Conservation (phyloP, 1,140 invertebrate species). For the Drosophila teissieri region DNA sequence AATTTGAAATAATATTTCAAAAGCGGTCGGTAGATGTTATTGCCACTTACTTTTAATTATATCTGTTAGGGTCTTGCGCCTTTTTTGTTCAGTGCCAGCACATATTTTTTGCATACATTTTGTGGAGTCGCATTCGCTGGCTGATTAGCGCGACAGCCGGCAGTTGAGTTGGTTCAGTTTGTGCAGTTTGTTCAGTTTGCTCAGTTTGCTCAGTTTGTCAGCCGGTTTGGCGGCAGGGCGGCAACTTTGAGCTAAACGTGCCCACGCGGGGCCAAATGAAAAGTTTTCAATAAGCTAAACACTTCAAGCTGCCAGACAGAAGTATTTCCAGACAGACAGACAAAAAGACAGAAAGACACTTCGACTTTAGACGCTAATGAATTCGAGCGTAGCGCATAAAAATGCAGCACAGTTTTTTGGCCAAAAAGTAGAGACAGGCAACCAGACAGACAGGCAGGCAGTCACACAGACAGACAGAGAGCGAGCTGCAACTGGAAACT, state of each 20-base stretch:
- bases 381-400: slow-evolving; percentile 73
- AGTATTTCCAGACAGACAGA: slow-evolving; percentile 20
- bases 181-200: slow-evolving; percentile 20
- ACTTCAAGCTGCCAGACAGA: slow-evolving; percentile 63
- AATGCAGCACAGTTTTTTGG: slow-evolving; percentile 46
- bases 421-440: slow-evolving; percentile 2
- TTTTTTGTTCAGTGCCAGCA: neutral
- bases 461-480: neutral
- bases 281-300: slow-evolving; percentile 82
- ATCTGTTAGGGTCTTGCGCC: too few relatives aligned
- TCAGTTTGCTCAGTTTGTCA: slow-evolving; percentile 67
- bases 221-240: slow-evolving; percentile 19
- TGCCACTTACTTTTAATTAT: neutral
- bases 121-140: slow-evolving; percentile 32
- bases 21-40: neutral
- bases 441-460: neutral
- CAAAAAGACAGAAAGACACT: slow-evolving; percentile 22
- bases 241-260: slow-evolving; percentile 9
- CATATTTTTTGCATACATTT: slow-evolving; percentile 13
- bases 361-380: slow-evolving; percentile 58
- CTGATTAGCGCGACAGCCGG: slow-evolving; percentile 70
- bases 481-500: slow-evolving; percentile 66
- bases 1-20: neutral
- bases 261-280: slow-evolving; percentile 46
- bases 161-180: slow-evolving; percentile 30